Base-by-base conservation (phyloP, 2,797 vertebrate species). In the Xenopus petersii region DNA sequence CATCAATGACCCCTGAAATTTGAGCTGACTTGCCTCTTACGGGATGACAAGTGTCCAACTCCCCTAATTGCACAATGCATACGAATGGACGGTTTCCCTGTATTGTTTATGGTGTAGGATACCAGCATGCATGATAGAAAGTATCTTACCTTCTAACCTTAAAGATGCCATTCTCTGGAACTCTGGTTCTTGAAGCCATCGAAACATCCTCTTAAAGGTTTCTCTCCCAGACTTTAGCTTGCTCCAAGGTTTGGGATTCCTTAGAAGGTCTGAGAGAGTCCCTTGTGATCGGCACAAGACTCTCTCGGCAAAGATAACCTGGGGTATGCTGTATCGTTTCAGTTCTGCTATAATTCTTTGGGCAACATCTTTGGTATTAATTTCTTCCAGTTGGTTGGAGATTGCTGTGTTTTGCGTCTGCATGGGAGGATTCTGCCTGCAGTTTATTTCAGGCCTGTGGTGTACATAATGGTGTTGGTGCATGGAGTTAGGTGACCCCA, bases 221-320 rank as follows among this genome's bases (percentile, higher is more conserved):
- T 94, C 93, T 10, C 93, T 89, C 80, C 93, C 93, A 1, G 93
- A 94, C 87, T 94, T 94, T 82, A 94, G 93, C 82, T 94, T 94
- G 83, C 91, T 91, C 93, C 93, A 94, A 71, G 93, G 93, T 81
- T 94, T 94, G 80, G 93, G 93, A 88, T 94, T 94, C 85, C 93
- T 89, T 83, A 94, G 90, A 81, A 94, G 93, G 86, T 94, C 93
- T 4, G 93, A 94, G 81, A 94, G 84, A 1, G 93, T 94, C 75
- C 93, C 93, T 85, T 94, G 93, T 63, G 93, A 94, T 81, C 93
- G 82, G 78, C 93, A 93, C 79, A 94, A 88, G 68, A 94, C 93
- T 83, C 93, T 85, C 86, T 93, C 92, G 0, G 93, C 93, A 8
- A 94, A 94, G 85, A 94, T 93, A 80, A 93, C 93, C 85, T 94